These are phyloP conservation scores for Molanna angustata DNA, from an alignment of 2,888 invertebrate species.

Conservation along the genomic window DNA sequence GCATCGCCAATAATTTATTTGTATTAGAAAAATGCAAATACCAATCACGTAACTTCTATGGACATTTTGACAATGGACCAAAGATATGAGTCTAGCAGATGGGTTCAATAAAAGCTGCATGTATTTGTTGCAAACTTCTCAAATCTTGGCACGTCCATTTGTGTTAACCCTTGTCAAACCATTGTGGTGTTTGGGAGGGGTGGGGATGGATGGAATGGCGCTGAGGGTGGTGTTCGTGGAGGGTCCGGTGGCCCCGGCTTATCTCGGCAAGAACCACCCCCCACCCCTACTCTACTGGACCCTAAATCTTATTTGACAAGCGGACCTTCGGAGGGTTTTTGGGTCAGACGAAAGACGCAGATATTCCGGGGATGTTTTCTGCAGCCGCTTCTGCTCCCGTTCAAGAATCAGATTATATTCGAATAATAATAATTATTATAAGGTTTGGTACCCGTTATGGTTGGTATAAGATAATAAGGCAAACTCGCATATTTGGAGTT, in stretches of 20 bases:
- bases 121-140: constrained; percentile 30
- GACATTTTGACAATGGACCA: too few relatives aligned
- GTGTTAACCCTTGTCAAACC: constrained; percentile 32
- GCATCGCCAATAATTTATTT: too few relatives aligned
- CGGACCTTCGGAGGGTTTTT: constrained; percentile 30
- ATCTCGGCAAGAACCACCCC: constrained; percentile 7
- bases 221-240: background rate
- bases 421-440: background rate
- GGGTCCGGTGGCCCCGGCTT: constrained; percentile 21
- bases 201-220: background rate
- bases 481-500: background rate
- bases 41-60: too few relatives aligned
- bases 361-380: constrained; percentile 17
- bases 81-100: too few relatives aligned
- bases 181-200: constrained; percentile 13
- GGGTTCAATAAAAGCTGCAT: constrained; percentile 9
- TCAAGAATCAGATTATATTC: background rate
- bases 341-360: constrained; percentile 30
- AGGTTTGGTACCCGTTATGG: too few relatives aligned
- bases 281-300: constrained; percentile 10
- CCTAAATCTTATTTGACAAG: constrained; percentile 34
- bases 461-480: background rate
- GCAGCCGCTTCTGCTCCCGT: too few relatives aligned
- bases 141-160: constrained; percentile 33
- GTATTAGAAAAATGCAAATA: too few relatives aligned